Evolutionary conservation across 2,113 vertebrate genomes (phyloP).

Genomic region (Capreolus pygargus): DNA sequence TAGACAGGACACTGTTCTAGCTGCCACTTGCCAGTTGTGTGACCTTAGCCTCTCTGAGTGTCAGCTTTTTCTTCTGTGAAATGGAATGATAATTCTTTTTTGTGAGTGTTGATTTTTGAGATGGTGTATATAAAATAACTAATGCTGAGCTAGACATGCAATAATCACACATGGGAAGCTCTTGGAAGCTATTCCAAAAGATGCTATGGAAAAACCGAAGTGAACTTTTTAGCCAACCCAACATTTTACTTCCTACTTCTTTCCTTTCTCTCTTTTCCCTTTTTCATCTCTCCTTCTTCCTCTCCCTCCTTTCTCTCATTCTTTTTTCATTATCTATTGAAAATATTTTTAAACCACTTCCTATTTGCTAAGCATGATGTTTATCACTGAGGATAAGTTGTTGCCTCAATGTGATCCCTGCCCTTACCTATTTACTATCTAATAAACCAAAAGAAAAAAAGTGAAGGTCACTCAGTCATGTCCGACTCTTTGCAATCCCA

Average conservation of each 20-base stretch:
- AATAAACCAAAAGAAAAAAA: not conserved
- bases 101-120: not conserved
- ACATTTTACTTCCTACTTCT: not conserved
- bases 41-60: not conserved
- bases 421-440: not conserved
- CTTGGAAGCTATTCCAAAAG: not conserved
- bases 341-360: not conserved
- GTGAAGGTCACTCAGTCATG: not conserved
- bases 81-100: not conserved
- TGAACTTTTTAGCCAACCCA: not conserved
- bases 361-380: not conserved
- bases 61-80: not conserved
- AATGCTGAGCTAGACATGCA: not conserved
- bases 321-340: not conserved
- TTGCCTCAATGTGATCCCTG: not conserved
- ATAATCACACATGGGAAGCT: not conserved
- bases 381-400: not conserved
- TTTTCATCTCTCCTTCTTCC: not conserved
- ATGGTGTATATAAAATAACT: not conserved
- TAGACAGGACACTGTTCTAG: not conserved
- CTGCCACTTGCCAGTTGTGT: not conserved
- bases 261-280: not conserved
- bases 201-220: not conserved
- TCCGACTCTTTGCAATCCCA: not conserved
- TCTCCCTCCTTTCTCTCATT: not conserved